Evolutionary conservation across 2,888 invertebrate species (phyloP), one percentile per base, ranked within the genome.

Genomic region (Brachyptera risi): DNA sequence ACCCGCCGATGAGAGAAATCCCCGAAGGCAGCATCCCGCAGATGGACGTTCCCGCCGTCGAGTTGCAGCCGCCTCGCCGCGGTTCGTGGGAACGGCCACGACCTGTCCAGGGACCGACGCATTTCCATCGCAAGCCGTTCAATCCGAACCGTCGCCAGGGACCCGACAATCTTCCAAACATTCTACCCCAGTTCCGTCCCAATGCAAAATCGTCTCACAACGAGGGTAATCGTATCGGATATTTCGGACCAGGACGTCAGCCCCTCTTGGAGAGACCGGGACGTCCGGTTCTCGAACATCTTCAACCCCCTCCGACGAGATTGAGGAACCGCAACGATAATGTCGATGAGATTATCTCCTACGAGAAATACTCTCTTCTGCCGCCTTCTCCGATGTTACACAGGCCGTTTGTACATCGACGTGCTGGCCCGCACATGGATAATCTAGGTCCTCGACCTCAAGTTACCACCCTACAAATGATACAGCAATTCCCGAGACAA

Each of bases 181-280:
- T 87, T 68, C 71, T 87, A 23, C 87, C 87, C 0, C 87, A 87
- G 68, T 87, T 87, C 67, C 77, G 87, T 31, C 87, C 87, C 0
- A 86, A 85, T 67, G 82, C 83, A 1, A 82, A 83, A 68, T 73
- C 79, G 2, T 79, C 79, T 0, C 76, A 75, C 61, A 80, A 79
- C 0, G 76, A 76, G 64, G 71, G 26, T 7, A 57, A 61, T 38
- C 37, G 44, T 19, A 51, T 47, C n/a, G 59, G 59, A 17, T 50
- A 61, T 42, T 63, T 58, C 49, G 57, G 60, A 5, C 51, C 47
- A 4, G 61, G 27, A 19, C 44, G 61, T n/a, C 63, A 59, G 37
- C 60, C 60, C 19, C 31, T 60, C 1, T 56, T 63, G 24, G 61
- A 61, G 13, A 47, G 61, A 26, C 61, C 57, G 9, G 24, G 27